Percentiles rank a stretch among this genome's conserved stretches.
Conservation (phyloP, 1,140 invertebrate genomes). For the Battus philenor region DNA sequence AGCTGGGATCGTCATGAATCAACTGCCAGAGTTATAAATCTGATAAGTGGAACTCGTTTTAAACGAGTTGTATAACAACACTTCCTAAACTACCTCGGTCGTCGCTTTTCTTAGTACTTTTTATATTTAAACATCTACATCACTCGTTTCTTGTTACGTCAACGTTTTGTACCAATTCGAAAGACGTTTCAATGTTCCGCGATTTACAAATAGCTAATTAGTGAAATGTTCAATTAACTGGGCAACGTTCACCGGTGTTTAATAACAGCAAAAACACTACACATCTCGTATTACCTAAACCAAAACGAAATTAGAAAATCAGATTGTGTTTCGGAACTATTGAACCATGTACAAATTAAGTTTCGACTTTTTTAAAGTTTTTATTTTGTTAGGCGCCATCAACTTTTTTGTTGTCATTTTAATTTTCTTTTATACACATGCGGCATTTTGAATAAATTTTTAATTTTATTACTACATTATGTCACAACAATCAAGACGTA, state of each 20-base stretch:
- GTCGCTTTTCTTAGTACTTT: slow-evolving; percentile 21
- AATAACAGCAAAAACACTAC: not conserved
- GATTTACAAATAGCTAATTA: too few species aligned
- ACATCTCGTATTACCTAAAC: slow-evolving; percentile 25
- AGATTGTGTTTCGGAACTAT: slow-evolving; percentile 42
- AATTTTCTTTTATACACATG: slow-evolving; percentile 2
- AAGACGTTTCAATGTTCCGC: too few species aligned
- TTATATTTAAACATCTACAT: not conserved
- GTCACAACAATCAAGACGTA: slow-evolving; percentile 9
- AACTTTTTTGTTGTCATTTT: slow-evolving; percentile 26
- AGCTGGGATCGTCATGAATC: slow-evolving; percentile 64
- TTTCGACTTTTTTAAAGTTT: slow-evolving; percentile 46
- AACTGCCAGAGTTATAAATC: slow-evolving; percentile 63
- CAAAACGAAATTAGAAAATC: slow-evolving; percentile 33
- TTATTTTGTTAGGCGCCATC: slow-evolving; percentile 36
- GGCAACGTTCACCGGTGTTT: too few species aligned
- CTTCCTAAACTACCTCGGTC: slow-evolving; percentile 30
- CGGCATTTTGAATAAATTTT: not conserved
- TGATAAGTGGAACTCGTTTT: slow-evolving; percentile 65
- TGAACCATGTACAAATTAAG: slow-evolving; percentile 37
- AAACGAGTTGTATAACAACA: slow-evolving; percentile 36
- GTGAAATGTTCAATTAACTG: too few species aligned
- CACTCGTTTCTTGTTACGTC: too few species aligned
- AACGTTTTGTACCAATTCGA: too few species aligned
- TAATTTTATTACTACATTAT: slow-evolving; percentile 9